Evolutionary conservation across 2,797 vertebrate species (phyloP), one percentile per base, ranked within the genome.

Genomic region (Alfaro cultratus): DNA sequence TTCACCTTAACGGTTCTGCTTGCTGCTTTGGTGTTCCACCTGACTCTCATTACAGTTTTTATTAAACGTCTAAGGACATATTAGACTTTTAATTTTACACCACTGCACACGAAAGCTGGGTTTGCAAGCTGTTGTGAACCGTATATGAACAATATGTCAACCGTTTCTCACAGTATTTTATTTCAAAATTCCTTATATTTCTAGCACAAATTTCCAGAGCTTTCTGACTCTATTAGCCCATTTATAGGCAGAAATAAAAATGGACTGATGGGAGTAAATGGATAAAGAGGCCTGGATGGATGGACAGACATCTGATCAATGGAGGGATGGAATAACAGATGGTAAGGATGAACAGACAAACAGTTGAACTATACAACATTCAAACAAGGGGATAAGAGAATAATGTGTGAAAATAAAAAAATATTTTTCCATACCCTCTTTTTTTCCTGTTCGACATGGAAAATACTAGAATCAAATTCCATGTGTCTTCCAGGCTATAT

Each of bases 21-120:
- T 88, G 81, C 82, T 82, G 47, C 81, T 87, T 74, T 83, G 79
- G 76, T 90, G 88, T 77, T 75, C 86, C 43, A 83, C 83, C 78
- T 87, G 64, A 23, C 47, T 84, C 83, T 83, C 68, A 45, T 70
- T 82, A 80, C 49, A 51, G 4, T 81, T 85, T 79, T 79, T 75
- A n/a, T 75, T 53, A 53, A 26, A 53, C 0, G 21, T 53, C 23
- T 53, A 53, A 53, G 49, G 23, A 26, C 49, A 53, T 53, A 21
- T 26, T 53, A 43, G 46, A 49, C 11, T 13, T 70, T 41, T 13
- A 26, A 70, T 26, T 68, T 68, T 41, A 68, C 11, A 68, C 36
- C 23, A 2, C 73, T 71, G 12, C 23, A 39, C 82, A 76, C 60
- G 26, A 78, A 80, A 76, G 80, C 47, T 3, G 23, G 21, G 87